Evolutionary conservation across 2,888 invertebrate genomes (phyloP), one percentile per base, ranked within the genome.

Genomic region (Anarsia innoxiella): DNA sequence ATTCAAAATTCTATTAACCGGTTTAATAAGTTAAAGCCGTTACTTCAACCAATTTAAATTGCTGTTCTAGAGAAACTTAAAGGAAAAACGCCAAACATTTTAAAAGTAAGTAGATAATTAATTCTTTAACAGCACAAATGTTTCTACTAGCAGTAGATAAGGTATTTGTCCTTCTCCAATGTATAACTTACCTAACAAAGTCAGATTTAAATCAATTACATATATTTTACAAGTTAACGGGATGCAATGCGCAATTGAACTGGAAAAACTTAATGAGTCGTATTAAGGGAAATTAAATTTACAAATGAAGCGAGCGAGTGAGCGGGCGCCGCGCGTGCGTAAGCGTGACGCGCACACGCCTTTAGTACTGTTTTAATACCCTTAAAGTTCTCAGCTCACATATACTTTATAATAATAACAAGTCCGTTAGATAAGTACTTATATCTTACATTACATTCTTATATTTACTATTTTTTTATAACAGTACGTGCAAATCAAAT

Each of bases 1-100:
- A 60, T 50, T 49, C 44, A 31, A 41, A 36, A 29, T 12, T 36
- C 23, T n/a, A n/a, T 43, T 40, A 41, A 44, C 51, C 49, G 42
- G 49, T 45, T 43, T 40, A 16, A 12, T 13, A 8, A 13, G 8
- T 19, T 19, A 5, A 19, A n/a, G n/a, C n/a, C n/a, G n/a, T n/a
- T n/a, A n/a, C n/a, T n/a, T n/a, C 4, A 19, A 19, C 19, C 8
- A 19, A 19, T 19, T 19, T 19, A 19, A n/a, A n/a, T n/a, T n/a
- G n/a, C n/a, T n/a, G n/a, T n/a, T n/a, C n/a, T n/a, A n/a, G 4
- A 19, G 19, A 19, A 19, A 19, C 19, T 19, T 19, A 19, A 19
- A 19, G 19, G 19, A 19, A 8, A 19, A n/a, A n/a, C n/a, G n/a
- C n/a, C n/a, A n/a, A n/a, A n/a, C n/a, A n/a, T n/a, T n/a, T n/a